Conservation (phyloP, 2,113 vertebrate genomes). For the Cercocebus atys region DNA sequence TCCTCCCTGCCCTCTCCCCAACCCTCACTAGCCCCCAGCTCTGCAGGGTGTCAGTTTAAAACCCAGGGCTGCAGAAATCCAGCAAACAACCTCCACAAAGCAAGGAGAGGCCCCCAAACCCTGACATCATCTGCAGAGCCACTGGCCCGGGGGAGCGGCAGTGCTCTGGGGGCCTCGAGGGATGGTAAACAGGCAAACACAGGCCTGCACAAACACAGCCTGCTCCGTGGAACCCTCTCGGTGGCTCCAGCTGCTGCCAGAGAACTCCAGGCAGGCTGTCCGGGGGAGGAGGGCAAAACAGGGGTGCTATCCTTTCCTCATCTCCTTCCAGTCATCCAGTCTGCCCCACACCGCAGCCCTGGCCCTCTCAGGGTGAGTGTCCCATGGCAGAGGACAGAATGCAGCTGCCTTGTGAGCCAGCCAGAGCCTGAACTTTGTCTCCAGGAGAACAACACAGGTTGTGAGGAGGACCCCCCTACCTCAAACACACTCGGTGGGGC, state of each 20-base stretch:
- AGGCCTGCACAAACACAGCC: background rate
- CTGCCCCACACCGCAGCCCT: background rate
- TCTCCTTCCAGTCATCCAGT: background rate
- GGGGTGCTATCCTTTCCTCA: background rate
- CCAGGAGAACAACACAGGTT: background rate
- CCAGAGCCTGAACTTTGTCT: background rate
- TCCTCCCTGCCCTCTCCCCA: background rate
- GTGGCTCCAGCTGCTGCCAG: background rate
- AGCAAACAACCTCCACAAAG: background rate
- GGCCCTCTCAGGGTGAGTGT: background rate
- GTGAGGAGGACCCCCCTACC: background rate
- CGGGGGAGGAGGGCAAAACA: accelerated
- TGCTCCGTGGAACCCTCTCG: background rate
- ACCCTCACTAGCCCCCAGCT: background rate
- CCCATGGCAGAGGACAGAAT: background rate
- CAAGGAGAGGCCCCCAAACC: background rate
- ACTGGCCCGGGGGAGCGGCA: background rate
- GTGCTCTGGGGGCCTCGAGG: conserved; percentile 31
- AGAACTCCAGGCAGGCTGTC: background rate
- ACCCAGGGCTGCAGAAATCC: background rate
- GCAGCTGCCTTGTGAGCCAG: background rate
- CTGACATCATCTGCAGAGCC: conserved; percentile 60
- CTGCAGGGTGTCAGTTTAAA: background rate
- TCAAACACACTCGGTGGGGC: background rate
- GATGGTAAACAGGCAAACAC: background rate